A percentile compares a stretch with the other conserved stretches of the same genome.
Evolutionary conservation across 2,113 vertebrate genomes (phyloP).

Genomic region (Laticauda colubrina): DNA sequence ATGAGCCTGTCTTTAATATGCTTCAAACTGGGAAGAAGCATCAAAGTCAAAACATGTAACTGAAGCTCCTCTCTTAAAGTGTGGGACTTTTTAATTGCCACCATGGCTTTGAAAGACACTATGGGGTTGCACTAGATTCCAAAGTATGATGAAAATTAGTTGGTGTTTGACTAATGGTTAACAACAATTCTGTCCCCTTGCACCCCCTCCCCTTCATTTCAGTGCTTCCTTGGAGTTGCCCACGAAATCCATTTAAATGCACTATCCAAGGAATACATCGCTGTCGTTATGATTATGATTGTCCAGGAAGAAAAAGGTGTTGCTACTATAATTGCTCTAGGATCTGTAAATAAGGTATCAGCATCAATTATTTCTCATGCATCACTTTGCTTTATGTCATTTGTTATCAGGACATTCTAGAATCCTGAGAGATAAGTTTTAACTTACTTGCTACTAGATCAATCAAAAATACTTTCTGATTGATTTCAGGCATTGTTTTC

Average conservation of each 20-base stretch:
- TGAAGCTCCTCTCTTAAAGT: background rate
- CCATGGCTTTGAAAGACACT: background rate
- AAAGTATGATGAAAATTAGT: background rate
- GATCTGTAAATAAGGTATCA: conserved; percentile 13
- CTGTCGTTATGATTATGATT: background rate
- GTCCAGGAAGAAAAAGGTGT: conserved; percentile 13
- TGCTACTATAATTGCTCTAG: background rate
- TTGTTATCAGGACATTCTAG: background rate
- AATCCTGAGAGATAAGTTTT: background rate
- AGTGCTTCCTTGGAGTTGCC: conserved; percentile 7
- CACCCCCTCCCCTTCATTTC: background rate
- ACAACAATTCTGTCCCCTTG: background rate
- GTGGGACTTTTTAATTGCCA: background rate
- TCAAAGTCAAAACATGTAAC: background rate
- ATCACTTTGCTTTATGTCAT: background rate
- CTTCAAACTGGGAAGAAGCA: background rate
- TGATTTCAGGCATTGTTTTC: background rate
- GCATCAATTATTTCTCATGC: background rate
- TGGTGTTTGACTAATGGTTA: background rate
- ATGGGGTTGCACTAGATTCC: background rate
- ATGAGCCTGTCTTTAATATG: background rate
- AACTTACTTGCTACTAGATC: background rate
- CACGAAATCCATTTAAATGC: background rate
- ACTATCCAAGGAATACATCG: background rate
- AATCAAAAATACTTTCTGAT: background rate